Conservation (phyloP, 2,888 invertebrate species). For the Agonopterix arenella region DNA sequence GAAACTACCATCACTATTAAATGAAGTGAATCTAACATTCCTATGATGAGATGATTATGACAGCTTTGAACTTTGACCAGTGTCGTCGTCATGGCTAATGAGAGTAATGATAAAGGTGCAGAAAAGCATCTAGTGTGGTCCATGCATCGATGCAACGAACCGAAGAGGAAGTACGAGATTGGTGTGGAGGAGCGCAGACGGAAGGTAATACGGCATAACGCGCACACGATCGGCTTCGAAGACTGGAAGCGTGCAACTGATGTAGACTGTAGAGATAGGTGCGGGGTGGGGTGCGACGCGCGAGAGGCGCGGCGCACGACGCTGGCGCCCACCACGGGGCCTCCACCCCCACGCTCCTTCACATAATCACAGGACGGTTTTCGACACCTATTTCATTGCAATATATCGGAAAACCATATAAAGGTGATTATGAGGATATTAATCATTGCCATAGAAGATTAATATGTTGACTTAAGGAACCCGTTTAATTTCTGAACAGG, state of each 20-base stretch:
- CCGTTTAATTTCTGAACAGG: neutral
- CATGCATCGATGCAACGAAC: constrained; percentile 75
- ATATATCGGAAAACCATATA: constrained; percentile 27
- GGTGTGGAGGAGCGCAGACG: constrained; percentile 63
- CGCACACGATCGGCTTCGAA: constrained; percentile 55
- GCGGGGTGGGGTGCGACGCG: constrained; percentile 22
- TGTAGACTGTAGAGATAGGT: constrained; percentile 22
- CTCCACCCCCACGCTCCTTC: constrained; percentile 40
- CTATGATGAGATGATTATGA: constrained; percentile 26
- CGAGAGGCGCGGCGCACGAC: constrained; percentile 29
- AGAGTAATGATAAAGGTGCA: constrained; percentile 54
- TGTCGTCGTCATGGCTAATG: constrained; percentile 19
- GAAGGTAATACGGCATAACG: constrained; percentile 59
- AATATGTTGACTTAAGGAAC: too few relatives aligned
- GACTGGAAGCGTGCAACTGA: constrained; percentile 64
- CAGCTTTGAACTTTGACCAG: constrained; percentile 18
- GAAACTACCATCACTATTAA: constrained; percentile 24
- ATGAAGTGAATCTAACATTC: constrained; percentile 15
- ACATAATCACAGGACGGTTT: constrained; percentile 63
- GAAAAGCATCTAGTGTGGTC: constrained; percentile 70
- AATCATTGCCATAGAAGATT: neutral
- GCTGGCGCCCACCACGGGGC: constrained; percentile 48
- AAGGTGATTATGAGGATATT: constrained; percentile 2
- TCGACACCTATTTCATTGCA: constrained; percentile 47
- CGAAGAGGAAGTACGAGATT: constrained; percentile 60